Percentiles rank a stretch among this genome's conserved stretches.
Evolutionary conservation across 2,113 vertebrate species (phyloP).

Genomic region (Ranitomeya imitator): DNA sequence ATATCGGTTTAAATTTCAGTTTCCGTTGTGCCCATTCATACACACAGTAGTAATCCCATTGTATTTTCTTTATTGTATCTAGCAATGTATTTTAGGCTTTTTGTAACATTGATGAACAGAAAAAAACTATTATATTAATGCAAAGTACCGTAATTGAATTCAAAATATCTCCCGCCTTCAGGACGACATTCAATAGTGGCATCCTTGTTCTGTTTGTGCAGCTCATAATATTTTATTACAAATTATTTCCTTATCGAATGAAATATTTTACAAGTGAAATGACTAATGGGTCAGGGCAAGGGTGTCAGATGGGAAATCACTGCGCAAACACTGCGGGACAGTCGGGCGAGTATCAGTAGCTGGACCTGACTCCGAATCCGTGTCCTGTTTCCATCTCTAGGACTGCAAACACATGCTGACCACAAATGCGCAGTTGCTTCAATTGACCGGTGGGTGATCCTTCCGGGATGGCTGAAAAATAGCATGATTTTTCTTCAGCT

Average conservation of each 20-base stretch:
- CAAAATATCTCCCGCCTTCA: not conserved
- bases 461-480: not conserved
- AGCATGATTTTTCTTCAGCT: not conserved
- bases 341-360: not conserved
- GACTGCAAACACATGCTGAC: conserved; percentile 24
- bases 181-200: no score
- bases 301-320: not conserved
- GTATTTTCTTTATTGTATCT: no score
- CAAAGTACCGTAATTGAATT: no score
- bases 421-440: conserved; percentile 22
- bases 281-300: not conserved
- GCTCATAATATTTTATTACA: not conserved
- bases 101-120: no score
- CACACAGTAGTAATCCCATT: no score
- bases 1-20: no score
- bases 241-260: not conserved
- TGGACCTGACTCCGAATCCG: not conserved
- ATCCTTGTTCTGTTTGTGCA: not conserved
- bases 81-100: no score
- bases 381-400: conserved; percentile 25
- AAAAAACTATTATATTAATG: no score
- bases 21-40: no score
- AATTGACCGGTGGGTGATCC: conserved; percentile 4
- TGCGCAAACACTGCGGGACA: not conserved
- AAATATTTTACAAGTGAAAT: not conserved